phyloP scores from a whole-genome alignment of 2,113 vertebrate genomes.

The Ophiodon elongatus region DNA sequence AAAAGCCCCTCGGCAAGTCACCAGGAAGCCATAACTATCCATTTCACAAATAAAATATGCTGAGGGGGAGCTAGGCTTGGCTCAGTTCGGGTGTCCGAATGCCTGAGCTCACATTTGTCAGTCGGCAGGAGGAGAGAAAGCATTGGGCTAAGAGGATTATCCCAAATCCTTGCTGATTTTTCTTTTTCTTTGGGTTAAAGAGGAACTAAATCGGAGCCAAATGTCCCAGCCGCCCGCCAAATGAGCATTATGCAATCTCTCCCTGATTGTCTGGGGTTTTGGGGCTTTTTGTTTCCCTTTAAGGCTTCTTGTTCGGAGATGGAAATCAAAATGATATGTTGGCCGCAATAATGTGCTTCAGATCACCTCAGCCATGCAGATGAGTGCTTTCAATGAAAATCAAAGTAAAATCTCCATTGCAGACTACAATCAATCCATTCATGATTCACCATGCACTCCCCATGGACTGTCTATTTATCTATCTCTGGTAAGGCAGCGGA shows the following conservation, averaged over 20 bases:
- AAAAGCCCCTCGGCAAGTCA: slow-evolving; percentile 44
- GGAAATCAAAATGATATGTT: slow-evolving; percentile 61
- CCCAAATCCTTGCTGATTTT: slow-evolving; percentile 75
- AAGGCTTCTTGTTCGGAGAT: slow-evolving; percentile 72
- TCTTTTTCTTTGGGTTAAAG: slow-evolving; percentile 71
- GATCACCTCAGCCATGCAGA: slow-evolving; percentile 63
- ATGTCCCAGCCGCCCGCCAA: slow-evolving; percentile 67
- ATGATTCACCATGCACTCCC: neutral
- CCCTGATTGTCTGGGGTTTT: slow-evolving; percentile 63
- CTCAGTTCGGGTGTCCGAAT: slow-evolving; percentile 38
- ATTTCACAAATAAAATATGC: slow-evolving; percentile 64
- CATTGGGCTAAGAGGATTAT: slow-evolving; percentile 75
- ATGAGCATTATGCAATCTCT: slow-evolving; percentile 73
- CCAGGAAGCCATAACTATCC: slow-evolving; percentile 48
- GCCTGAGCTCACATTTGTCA: slow-evolving; percentile 53
- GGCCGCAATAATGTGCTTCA: slow-evolving; percentile 41
- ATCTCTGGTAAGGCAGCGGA: slow-evolving; percentile 34
- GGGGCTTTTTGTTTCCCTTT: slow-evolving; percentile 62
- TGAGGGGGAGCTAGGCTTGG: slow-evolving; percentile 34
- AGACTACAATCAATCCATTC: slow-evolving; percentile 40
- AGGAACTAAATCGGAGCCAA: slow-evolving; percentile 67
- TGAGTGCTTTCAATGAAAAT: slow-evolving; percentile 47
- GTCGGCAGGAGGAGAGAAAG: slow-evolving; percentile 72
- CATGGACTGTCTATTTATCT: neutral
- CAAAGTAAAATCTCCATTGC: slow-evolving; percentile 50